phyloP scores from a whole-genome alignment of 2,888 invertebrate species.

The Chrysolina haemoptera region DNA sequence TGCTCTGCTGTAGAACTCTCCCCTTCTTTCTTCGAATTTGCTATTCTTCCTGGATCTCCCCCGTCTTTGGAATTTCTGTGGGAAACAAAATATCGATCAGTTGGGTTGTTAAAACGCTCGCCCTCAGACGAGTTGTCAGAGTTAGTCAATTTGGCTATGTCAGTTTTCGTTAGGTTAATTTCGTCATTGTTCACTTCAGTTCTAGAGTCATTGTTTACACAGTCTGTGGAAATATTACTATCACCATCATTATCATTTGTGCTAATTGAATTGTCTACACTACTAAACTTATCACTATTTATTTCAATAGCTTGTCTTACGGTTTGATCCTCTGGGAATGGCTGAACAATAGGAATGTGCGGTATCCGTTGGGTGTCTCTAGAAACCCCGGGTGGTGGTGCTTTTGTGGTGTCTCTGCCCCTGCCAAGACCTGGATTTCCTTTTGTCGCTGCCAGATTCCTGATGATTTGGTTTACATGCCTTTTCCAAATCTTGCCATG shows the following conservation, averaged over 20 bases:
- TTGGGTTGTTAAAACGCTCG: neutral
- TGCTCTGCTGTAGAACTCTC: neutral
- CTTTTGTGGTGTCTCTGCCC: neutral
- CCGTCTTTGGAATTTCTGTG: neutral
- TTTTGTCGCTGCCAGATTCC: neutral
- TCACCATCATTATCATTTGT: neutral
- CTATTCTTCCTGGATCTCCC: too few species aligned
- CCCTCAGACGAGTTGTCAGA: neutral
- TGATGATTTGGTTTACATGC: slow-evolving; percentile 16
- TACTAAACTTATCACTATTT: slow-evolving; percentile 1
- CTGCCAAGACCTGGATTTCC: neutral
- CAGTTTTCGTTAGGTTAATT: neutral
- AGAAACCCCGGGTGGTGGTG: neutral
- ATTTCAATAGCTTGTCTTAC: neutral
- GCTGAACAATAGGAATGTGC: slow-evolving; percentile 3
- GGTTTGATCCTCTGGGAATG: neutral
- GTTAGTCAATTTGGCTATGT: neutral
- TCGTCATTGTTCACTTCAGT: neutral
- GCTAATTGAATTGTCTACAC: neutral
- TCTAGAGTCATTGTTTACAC: neutral
- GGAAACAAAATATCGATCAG: neutral
- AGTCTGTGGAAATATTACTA: slow-evolving; percentile 3
- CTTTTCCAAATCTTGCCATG: slow-evolving; percentile 10
- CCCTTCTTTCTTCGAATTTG: neutral
- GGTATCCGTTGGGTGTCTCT: neutral